Conservation (phyloP, 2,797 vertebrate species). For the Chaetodon trifasciatus region DNA sequence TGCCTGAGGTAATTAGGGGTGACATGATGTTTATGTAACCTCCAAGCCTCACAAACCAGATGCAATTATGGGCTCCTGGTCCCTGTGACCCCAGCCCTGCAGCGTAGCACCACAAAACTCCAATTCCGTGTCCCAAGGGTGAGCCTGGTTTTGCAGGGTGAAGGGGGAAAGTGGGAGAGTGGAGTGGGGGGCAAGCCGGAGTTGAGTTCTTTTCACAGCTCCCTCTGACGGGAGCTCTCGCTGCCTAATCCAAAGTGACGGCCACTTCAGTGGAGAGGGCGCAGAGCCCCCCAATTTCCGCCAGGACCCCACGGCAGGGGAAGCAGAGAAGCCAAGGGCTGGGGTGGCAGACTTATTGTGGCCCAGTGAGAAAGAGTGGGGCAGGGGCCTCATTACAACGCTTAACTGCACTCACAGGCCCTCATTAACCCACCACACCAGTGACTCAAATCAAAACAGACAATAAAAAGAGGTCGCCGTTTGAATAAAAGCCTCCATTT, state of each 20-base stretch:
- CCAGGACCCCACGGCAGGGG: constrained; percentile 72
- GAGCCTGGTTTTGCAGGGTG: constrained; percentile 64
- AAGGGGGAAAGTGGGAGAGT: constrained; percentile 56
- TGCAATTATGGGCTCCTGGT: constrained; percentile 84
- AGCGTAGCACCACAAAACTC: constrained; percentile 59
- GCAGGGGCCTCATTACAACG: constrained; percentile 84
- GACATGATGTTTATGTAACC: constrained; percentile 90
- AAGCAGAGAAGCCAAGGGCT: constrained; percentile 74
- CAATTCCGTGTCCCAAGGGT: constrained; percentile 71
- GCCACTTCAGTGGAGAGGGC: constrained; percentile 82
- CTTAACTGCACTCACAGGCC: constrained; percentile 85
- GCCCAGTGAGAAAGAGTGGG: constrained; percentile 71
- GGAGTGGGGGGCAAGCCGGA: constrained; percentile 61
- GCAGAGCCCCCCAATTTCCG: constrained; percentile 80
- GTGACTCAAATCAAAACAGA: constrained; percentile 84
- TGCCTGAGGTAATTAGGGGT: constrained; percentile 82
- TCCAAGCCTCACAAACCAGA: constrained; percentile 84
- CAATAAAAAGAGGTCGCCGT: constrained; percentile 77
- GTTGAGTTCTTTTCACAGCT: constrained; percentile 87
- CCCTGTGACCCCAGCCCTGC: constrained; percentile 76
- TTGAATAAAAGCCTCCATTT: constrained; percentile 68
- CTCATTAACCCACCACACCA: constrained; percentile 84
- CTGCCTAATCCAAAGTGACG: constrained; percentile 86
- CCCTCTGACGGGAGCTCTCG: constrained; percentile 71
- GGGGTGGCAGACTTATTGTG: constrained; percentile 79